Evolutionary conservation across 37 sponge, comb jelly and placozoan genomes (phyloP), one percentile per base, ranked within the genome.

Genomic region (Bolinopsis microptera): DNA sequence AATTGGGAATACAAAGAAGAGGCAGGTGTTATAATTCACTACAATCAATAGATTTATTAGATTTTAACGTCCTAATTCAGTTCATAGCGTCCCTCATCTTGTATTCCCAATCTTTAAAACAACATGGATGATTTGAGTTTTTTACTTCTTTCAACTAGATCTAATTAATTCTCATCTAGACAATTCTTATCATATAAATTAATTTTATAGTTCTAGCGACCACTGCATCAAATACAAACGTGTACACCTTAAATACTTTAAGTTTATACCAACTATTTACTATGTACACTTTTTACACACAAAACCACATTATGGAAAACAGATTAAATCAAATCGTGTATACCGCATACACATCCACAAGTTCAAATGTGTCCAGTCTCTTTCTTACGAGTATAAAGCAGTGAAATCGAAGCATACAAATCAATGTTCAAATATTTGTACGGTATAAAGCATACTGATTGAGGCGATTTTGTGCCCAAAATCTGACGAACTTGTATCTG

Each of bases 281-380:
- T 77, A 77, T 77, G 80, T 77, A 77, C 80, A 77, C 80, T 77
- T 77, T 77, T 77, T 77, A 77, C 74, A 48, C 61, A 48, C 61
- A 48, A 48, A 48, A 48, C 61, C 61, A 48, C 61, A 48, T 48
- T 48, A 48, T 48, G 61, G 61, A 48, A 48, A 18, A 48, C 61
- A 48, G 61, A 48, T 48, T 13, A 48, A 48, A 48, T 48, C 9
- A 48, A 48, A 48, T 48, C 61, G 61, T 48, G 61, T 48, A 48
- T 48, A 48, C 61, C 13, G 61, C 61, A 5, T 48, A 5, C 61
- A 18, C 13, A 13, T 48, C 61, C 61, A 18, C 13, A 13, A 48
- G 13, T 48, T 48, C 61, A 48, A 48, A 5, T 5, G 5, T 48
- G 5, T 48, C 13, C 9, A 18, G 9, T 48, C 13, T 48, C 13